A percentile compares a stretch with the other conserved stretches of the same genome.
These are phyloP conservation scores for Arothron firmamentum DNA, from an alignment of 2,113 vertebrate genomes.

Conservation along the genomic window DNA sequence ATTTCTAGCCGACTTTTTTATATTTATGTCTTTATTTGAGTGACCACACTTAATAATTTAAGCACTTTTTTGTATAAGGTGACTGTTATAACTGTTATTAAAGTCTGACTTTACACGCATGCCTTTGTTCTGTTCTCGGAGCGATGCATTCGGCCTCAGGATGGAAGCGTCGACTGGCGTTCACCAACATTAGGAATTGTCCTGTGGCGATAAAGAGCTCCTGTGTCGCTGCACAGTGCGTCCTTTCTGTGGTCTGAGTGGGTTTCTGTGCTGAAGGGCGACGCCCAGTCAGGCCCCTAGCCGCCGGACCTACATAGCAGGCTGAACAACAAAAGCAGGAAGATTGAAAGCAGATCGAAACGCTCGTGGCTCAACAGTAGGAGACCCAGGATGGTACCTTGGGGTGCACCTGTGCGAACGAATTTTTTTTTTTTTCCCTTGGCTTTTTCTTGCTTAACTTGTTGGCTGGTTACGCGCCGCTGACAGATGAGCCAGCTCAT, in stretches of 20 bases:
- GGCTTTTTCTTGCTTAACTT: not conserved
- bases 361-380: not conserved
- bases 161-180: not conserved
- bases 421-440: not conserved
- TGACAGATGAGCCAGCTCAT: slow-evolving; percentile 33
- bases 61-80: slow-evolving; percentile 54
- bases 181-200: slow-evolving; percentile 64
- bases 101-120: slow-evolving; percentile 24
- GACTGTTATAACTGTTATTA: slow-evolving; percentile 58
- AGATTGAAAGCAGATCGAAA: no score
- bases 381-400: no score
- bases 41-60: slow-evolving; percentile 44
- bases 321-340: not conserved
- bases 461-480: not conserved
- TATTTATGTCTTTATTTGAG: slow-evolving; percentile 61
- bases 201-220: slow-evolving; percentile 81
- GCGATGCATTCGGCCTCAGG: not conserved
- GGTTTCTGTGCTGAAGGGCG: slow-evolving; percentile 21
- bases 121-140: not conserved
- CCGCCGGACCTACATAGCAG: not conserved
- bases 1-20: slow-evolving; percentile 46
- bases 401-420: no score
- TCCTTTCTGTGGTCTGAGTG: slow-evolving; percentile 40
- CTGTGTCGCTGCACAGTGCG: slow-evolving; percentile 73
- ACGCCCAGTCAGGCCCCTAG: slow-evolving; percentile 18